These are phyloP conservation scores for Planiliza haematocheilus DNA, from an alignment of 2,113 vertebrate species.

Conservation along the genomic window DNA sequence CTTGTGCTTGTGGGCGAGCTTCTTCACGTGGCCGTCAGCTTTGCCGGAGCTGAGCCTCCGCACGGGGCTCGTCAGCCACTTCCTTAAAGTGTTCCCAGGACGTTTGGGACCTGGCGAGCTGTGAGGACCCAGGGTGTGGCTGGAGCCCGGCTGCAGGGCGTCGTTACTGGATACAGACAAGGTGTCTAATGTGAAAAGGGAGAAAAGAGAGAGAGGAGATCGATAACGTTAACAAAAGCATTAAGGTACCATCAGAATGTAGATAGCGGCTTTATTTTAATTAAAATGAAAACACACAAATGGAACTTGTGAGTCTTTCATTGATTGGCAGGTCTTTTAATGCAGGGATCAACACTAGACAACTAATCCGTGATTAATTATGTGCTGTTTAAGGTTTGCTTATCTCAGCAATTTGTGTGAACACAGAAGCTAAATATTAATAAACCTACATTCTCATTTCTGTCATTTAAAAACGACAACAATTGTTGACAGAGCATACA, in stretches of 20 bases:
- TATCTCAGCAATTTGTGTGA: not conserved
- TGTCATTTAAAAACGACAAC: not conserved
- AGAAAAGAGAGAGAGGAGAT: not conserved
- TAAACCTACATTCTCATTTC: not conserved
- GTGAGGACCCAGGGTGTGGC: constrained; percentile 92
- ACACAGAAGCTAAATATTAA: not conserved
- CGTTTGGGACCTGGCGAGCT: constrained; percentile 97
- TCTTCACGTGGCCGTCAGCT: constrained; percentile 96
- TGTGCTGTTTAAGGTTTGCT: not conserved
- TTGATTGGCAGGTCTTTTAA: constrained; percentile 14
- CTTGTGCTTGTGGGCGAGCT: constrained; percentile 97
- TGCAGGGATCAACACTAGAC: not conserved
- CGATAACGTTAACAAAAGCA: fast-evolving
- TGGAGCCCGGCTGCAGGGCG: constrained; percentile 90
- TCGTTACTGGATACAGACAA: constrained; percentile 96
- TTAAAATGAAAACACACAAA: not conserved
- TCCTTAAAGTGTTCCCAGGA: constrained; percentile 96
- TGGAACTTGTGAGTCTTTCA: not conserved
- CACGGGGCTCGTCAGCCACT: constrained; percentile 98
- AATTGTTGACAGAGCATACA: not conserved
- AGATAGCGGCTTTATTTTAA: not conserved
- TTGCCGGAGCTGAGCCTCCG: constrained; percentile 97
- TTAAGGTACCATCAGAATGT: not conserved
- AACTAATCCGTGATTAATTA: constrained; percentile 12
- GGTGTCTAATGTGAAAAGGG: constrained; percentile 84